phyloP scores from a whole-genome alignment of 2,797 vertebrate species.

The Danionella dracula region DNA sequence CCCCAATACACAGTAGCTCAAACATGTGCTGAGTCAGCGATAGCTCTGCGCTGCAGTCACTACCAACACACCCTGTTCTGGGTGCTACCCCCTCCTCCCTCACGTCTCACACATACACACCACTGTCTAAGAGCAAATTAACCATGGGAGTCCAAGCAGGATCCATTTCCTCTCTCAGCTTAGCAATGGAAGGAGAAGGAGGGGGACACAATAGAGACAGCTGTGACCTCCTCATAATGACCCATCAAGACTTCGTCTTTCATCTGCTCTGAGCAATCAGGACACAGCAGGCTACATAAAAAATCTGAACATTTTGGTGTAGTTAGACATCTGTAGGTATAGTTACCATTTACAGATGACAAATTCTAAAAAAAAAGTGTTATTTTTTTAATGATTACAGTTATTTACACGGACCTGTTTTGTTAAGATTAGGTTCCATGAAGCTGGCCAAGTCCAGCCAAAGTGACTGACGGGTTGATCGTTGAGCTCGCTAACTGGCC shows the following conservation, averaged over 20 bases:
- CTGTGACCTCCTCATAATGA: conserved; percentile 33
- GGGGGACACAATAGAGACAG: conserved; percentile 38
- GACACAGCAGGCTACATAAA: too few species aligned
- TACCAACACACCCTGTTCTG: neutral
- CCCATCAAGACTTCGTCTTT: neutral
- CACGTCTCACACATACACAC: neutral
- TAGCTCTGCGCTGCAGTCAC: neutral
- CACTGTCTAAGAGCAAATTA: neutral
- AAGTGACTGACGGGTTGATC: too few species aligned
- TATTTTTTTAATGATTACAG: too few species aligned
- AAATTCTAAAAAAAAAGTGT: too few species aligned
- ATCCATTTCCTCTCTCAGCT: neutral
- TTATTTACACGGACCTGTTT: too few species aligned
- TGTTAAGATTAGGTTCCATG: too few species aligned
- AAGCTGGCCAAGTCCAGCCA: too few species aligned
- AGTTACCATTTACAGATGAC: too few species aligned
- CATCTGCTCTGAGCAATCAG: too few species aligned
- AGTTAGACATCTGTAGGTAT: too few species aligned
- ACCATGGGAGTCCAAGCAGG: neutral
- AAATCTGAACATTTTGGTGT: too few species aligned
- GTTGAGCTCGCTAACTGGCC: too few species aligned
- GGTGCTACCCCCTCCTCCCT: neutral
- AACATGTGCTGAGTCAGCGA: conserved; percentile 36
- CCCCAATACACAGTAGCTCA: conserved; percentile 9
- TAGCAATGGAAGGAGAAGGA: neutral